A percentile compares a stretch with the other conserved stretches of the same genome.
phyloP scores from a whole-genome alignment of 2,113 vertebrate genomes.

The Sterna hirundo region DNA sequence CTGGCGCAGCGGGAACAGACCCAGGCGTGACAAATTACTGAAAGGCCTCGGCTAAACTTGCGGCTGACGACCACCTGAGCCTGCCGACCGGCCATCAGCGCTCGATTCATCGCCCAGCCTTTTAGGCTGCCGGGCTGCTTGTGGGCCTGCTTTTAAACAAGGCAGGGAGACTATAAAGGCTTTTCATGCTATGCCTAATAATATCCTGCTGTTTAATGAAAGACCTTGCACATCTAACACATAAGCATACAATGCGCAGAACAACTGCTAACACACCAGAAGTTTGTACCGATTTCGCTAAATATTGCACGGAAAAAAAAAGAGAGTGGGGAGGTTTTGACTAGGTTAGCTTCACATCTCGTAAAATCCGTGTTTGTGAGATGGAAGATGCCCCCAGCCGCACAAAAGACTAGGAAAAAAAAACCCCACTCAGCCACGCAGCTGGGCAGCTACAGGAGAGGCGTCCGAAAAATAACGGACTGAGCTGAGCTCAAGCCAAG shows the following conservation, averaged over 20 bases:
- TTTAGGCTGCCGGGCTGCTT: constrained; percentile 53
- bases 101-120: constrained; percentile 63
- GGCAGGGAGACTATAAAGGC: constrained; percentile 51
- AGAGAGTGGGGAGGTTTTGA: not conserved
- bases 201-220: constrained; percentile 62
- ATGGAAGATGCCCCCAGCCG: not conserved
- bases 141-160: constrained; percentile 36
- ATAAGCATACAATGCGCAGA: not conserved
- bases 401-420: not conserved
- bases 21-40: constrained; percentile 93
- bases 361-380: not conserved
- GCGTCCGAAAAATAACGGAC: not conserved
- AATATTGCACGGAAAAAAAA: not conserved
- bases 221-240: constrained; percentile 2
- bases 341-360: not conserved
- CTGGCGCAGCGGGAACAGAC: constrained; percentile 89
- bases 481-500: not conserved
- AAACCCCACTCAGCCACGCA: not conserved
- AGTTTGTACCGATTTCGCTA: not conserved
- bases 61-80: constrained; percentile 93
- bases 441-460: not conserved
- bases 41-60: constrained; percentile 86
- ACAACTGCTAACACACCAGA: not conserved
- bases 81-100: constrained; percentile 66
- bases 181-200: constrained; percentile 51